These are phyloP conservation scores for Holotrichia oblita DNA, from an alignment of 1,140 invertebrate species.

Conservation along the genomic window DNA sequence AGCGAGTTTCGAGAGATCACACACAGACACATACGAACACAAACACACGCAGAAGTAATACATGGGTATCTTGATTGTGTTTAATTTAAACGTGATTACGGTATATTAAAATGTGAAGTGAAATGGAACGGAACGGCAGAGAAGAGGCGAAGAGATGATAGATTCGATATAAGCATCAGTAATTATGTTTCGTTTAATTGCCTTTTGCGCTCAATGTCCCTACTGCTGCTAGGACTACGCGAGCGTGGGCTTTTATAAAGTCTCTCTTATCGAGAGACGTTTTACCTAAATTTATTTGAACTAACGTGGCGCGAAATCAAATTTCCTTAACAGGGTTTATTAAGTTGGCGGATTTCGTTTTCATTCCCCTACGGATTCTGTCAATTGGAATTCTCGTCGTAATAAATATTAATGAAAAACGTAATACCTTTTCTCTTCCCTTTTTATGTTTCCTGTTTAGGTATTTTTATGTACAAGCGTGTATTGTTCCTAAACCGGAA, in stretches of 20 bases:
- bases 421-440: background rate
- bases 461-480: too few species aligned
- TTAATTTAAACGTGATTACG: conserved; percentile 39
- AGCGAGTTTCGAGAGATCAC: conserved; percentile 42
- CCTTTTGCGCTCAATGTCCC: background rate
- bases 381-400: conserved; percentile 1
- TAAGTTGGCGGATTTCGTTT: conserved; percentile 10
- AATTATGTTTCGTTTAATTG: conserved; percentile 33
- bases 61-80: conserved; percentile 10
- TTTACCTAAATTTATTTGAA: conserved; percentile 30
- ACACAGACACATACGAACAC: background rate
- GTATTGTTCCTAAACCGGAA: too few species aligned
- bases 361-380: background rate
- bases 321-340: conserved; percentile 1
- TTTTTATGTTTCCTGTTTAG: background rate
- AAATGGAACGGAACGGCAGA: conserved; percentile 6
- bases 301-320: conserved; percentile 24
- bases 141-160: background rate
- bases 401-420: conserved; percentile 5
- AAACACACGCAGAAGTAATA: background rate
- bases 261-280: background rate
- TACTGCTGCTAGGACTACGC: background rate
- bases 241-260: background rate
- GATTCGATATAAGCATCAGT: conserved; percentile 21
- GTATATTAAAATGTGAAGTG: conserved; percentile 36